These are phyloP conservation scores for Brachionus sp. DNA, from an alignment of 1,140 invertebrate species.

Conservation along the genomic window DNA sequence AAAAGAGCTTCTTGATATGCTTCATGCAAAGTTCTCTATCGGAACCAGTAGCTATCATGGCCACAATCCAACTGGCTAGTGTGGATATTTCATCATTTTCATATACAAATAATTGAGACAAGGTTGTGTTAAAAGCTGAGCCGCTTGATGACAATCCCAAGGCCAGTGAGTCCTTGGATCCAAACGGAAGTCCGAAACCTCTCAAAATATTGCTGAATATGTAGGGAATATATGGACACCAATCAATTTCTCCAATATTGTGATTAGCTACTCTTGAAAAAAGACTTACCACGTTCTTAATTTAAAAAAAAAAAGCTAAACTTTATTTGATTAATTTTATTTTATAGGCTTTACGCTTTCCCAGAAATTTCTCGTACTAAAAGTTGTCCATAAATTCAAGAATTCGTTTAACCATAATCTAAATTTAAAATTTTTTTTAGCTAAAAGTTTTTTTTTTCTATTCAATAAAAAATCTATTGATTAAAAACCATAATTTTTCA, in stretches of 20 bases:
- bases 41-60: slow-evolving; percentile 62
- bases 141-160: slow-evolving; percentile 48
- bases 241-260: slow-evolving; percentile 80
- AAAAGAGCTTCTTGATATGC: slow-evolving; percentile 75
- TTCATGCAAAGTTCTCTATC: slow-evolving; percentile 63
- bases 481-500: too few species aligned
- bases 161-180: slow-evolving; percentile 65
- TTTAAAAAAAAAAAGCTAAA: slow-evolving; percentile 43
- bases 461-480: slow-evolving; percentile 6
- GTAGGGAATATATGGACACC: slow-evolving; percentile 74
- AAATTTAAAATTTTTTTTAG: neutral
- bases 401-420: slow-evolving; percentile 79
- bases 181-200: slow-evolving; percentile 74
- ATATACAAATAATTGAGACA: slow-evolving; percentile 34
- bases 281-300: slow-evolving; percentile 68
- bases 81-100: slow-evolving; percentile 60
- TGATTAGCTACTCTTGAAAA: slow-evolving; percentile 70
- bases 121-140: neutral
- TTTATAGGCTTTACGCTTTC: slow-evolving; percentile 65
- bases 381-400: slow-evolving; percentile 72
- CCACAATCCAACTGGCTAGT: slow-evolving; percentile 70
- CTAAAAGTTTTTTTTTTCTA: slow-evolving; percentile 28
- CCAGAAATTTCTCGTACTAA: slow-evolving; percentile 69
- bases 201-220: slow-evolving; percentile 77
- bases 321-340: slow-evolving; percentile 46